These are phyloP conservation scores for Steinernema carpocapsae DNA, from an alignment of 2,888 invertebrate species.

Conservation along the genomic window DNA sequence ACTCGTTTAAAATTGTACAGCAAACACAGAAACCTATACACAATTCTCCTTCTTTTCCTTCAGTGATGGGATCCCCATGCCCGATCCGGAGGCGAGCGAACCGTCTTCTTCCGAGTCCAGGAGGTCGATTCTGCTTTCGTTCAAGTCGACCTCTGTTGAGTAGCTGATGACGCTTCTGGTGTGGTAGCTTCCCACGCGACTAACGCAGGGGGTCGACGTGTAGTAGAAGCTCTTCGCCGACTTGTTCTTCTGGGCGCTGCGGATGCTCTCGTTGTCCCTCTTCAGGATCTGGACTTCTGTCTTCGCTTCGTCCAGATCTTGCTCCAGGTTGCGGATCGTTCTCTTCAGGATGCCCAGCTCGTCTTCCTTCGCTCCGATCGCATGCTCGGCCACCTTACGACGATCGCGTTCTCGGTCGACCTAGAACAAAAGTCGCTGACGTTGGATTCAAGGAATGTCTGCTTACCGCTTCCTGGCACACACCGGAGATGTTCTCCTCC, in stretches of 20 bases:
- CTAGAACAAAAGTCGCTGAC: neutral
- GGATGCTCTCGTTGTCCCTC: neutral
- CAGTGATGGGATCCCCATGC: neutral
- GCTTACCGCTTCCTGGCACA: neutral
- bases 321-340: neutral
- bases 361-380: neutral
- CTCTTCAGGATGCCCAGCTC: neutral
- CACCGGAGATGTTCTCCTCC: neutral
- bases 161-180: neutral
- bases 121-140: neutral
- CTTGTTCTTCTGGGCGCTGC: neutral
- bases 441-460: neutral
- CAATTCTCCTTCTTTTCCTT: neutral
- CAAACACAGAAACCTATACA: too few species aligned
- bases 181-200: neutral
- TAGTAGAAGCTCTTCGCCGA: neutral
- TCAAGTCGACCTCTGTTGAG: neutral
- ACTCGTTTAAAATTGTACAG: too few species aligned
- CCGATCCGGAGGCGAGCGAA: neutral
- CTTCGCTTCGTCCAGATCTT: neutral
- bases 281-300: neutral
- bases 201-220: neutral
- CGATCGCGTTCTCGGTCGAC: neutral
- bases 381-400: neutral
- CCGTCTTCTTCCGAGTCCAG: constrained; percentile 2